A percentile compares a stretch with the other conserved stretches of the same genome.
These are phyloP conservation scores for Lepus timidus DNA, from an alignment of 2,113 vertebrate species.

Conservation along the genomic window DNA sequence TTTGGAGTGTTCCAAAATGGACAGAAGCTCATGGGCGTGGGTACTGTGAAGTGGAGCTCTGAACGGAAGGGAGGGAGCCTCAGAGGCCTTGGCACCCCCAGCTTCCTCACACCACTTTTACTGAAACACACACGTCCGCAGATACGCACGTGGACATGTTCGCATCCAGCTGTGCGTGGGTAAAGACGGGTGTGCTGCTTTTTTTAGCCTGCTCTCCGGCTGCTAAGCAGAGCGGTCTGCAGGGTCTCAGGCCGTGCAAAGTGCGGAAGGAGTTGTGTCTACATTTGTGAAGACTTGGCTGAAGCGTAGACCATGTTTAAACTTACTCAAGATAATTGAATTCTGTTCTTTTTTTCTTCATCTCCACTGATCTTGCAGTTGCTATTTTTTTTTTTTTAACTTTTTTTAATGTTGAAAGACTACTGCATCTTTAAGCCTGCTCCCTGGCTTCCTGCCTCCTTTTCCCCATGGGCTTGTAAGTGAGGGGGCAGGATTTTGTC, in stretches of 20 bases:
- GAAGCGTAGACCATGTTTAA: background rate
- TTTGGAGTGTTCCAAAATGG: background rate
- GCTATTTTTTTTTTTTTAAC: background rate
- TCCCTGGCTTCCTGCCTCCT: constrained; percentile 17
- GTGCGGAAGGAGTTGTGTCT: background rate
- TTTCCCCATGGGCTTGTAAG: background rate
- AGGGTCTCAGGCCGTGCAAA: background rate
- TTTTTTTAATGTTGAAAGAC: constrained; percentile 24
- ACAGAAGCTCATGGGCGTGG: background rate
- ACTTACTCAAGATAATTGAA: background rate
- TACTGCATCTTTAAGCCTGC: constrained; percentile 51
- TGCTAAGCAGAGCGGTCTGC: background rate
- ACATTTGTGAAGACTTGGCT: background rate
- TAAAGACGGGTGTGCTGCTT: too few species aligned
- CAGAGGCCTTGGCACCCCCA: background rate
- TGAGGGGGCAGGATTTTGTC: background rate
- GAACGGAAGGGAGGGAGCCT: background rate
- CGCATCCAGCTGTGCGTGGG: too few species aligned
- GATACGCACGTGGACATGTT: background rate
- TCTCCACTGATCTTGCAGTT: background rate
- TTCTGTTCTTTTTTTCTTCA: background rate
- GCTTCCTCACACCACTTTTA: constrained; percentile 28
- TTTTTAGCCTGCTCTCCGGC: background rate
- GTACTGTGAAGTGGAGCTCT: background rate
- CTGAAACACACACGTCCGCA: background rate